Percentiles rank a stretch among this genome's conserved stretches.
These are phyloP conservation scores for Protomyctophum bolini DNA, from an alignment of 2,113 vertebrate genomes.

Conservation along the genomic window DNA sequence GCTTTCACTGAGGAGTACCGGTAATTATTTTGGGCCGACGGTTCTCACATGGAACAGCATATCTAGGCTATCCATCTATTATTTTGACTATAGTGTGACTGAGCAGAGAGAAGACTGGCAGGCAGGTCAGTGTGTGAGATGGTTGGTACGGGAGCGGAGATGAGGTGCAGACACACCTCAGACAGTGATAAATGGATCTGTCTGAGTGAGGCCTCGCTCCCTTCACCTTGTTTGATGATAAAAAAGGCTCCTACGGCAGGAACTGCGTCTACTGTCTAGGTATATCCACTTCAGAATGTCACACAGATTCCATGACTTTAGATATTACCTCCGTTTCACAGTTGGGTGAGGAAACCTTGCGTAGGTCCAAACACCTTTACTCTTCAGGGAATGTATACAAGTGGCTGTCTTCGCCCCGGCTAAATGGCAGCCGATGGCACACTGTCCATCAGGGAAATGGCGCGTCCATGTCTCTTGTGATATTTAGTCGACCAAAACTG, in stretches of 20 bases:
- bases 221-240: constrained; percentile 47
- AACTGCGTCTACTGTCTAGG: no score
- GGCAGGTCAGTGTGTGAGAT: constrained; percentile 45
- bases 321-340: no score
- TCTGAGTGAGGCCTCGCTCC: constrained; percentile 26
- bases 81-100: constrained; percentile 33
- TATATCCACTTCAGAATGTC: no score
- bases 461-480: no score
- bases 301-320: no score
- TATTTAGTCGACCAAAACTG: no score
- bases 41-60: neutral
- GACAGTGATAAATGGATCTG: constrained; percentile 43
- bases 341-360: no score
- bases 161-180: constrained; percentile 40
- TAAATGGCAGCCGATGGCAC: no score
- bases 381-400: no score
- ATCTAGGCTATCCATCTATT: constrained; percentile 23
- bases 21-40: constrained; percentile 31
- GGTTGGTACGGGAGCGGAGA: constrained; percentile 36
- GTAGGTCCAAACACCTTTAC: no score
- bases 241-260: neutral
- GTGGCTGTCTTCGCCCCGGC: no score
- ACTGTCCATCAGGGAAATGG: no score
- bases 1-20: neutral
- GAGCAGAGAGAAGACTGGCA: constrained; percentile 18